Percentiles rank a stretch among this genome's conserved stretches.
Conservation (phyloP, 2,113 vertebrate species). For the Trochalopteron elliotii region DNA sequence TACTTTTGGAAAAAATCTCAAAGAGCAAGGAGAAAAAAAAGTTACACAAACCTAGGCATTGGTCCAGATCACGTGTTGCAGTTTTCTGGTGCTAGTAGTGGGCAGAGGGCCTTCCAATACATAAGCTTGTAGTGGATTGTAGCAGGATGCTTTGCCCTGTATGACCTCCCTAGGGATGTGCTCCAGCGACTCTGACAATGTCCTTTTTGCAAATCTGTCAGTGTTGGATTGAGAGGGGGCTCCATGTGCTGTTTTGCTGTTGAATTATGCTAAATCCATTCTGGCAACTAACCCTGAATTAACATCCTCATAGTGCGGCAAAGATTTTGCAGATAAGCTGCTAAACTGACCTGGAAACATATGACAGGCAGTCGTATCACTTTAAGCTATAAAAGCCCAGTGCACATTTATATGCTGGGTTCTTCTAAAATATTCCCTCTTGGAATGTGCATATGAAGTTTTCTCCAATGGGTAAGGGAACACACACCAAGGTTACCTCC, state of each 20-base stretch:
- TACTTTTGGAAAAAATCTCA: slow-evolving; percentile 55
- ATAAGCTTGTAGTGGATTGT: not conserved
- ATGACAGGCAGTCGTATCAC: not conserved
- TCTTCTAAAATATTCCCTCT: not conserved
- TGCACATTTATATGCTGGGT: not conserved
- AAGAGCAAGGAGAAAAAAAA: not conserved
- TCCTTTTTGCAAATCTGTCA: not conserved
- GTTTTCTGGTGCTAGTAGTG: not conserved
- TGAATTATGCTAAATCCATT: not conserved
- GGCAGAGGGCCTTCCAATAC: not conserved
- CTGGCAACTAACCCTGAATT: not conserved
- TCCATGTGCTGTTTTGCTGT: not conserved
- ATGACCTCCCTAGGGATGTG: not conserved
- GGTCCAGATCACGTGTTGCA: not conserved
- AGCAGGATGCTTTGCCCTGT: not conserved
- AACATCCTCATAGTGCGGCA: not conserved
- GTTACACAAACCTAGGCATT: not conserved
- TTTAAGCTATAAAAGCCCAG: not conserved
- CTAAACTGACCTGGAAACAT: not conserved
- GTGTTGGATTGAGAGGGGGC: not conserved
- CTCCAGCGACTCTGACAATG: not conserved
- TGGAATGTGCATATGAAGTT: not conserved
- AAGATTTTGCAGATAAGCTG: not conserved
- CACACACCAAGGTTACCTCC: accelerated
- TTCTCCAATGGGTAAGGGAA: not conserved